Evolutionary conservation across 2,113 vertebrate species (phyloP).

Genomic region (Prunella fulvescens): DNA sequence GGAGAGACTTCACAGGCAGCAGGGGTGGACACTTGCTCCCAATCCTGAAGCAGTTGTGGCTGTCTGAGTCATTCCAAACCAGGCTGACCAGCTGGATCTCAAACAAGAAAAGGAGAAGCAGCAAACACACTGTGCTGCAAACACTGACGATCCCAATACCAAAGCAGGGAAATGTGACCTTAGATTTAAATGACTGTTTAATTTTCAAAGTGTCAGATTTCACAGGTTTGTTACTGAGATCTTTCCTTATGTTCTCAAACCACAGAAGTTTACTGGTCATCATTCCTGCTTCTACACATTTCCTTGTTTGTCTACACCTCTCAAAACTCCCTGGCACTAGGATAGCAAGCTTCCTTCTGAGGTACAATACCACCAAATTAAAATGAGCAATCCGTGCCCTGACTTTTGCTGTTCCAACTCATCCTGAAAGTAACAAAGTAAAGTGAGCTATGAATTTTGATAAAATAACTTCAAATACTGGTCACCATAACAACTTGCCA

Average conservation of each 20-base stretch:
- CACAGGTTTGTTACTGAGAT: neutral
- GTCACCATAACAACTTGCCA: neutral
- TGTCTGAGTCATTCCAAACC: neutral
- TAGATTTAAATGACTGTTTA: neutral
- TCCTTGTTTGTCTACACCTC: neutral
- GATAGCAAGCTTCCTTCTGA: fast-evolving
- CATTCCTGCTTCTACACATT: neutral
- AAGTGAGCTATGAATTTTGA: neutral
- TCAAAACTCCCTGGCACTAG: neutral
- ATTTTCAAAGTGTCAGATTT: neutral
- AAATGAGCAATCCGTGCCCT: neutral
- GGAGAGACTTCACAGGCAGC: neutral
- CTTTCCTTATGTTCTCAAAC: neutral
- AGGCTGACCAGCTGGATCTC: neutral
- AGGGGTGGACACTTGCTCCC: neutral
- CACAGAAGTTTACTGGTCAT: neutral
- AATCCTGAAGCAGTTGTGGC: fast-evolving
- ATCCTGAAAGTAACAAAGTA: neutral
- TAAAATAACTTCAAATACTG: neutral
- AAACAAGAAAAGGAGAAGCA: neutral
- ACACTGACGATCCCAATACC: fast-evolving
- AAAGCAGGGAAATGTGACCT: neutral
- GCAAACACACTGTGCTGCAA: neutral
- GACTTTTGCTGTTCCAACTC: neutral
- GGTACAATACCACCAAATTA: neutral